These are phyloP conservation scores for Apodemus speciosus DNA, from an alignment of 2,113 vertebrate species.

Conservation along the genomic window DNA sequence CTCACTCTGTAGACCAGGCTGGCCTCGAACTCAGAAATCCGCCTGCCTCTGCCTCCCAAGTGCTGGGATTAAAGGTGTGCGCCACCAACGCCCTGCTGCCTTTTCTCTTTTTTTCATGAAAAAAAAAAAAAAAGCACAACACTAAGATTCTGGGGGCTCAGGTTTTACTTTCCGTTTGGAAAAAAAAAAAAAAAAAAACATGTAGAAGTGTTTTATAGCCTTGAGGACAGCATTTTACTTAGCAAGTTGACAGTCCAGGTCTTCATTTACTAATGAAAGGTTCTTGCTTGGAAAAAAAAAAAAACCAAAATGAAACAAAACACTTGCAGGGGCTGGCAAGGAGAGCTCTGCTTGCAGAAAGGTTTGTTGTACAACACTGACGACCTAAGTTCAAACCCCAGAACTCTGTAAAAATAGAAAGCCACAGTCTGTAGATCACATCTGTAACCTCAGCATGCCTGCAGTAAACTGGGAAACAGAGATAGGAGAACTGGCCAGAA, in stretches of 20 bases:
- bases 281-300: neutral
- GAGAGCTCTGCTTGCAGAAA: neutral
- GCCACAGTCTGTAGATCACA: neutral
- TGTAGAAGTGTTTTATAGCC: neutral
- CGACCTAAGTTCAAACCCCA: neutral
- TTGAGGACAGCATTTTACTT: neutral
- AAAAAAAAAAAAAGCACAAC: neutral
- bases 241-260: neutral
- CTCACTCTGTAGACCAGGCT: no score
- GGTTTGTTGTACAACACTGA: neutral
- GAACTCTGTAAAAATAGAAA: neutral
- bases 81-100: no score
- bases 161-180: neutral
- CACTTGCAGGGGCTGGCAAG: neutral
- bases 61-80: no score
- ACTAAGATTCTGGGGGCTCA: neutral
- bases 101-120: neutral
- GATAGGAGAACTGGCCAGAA: neutral
- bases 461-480: neutral
- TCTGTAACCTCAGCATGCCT: neutral
- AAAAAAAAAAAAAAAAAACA: no score
- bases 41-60: no score
- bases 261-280: neutral
- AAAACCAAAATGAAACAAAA: neutral
- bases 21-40: no score